phyloP scores from a whole-genome alignment of 2,888 invertebrate species.

The Sphaeridia pumilis region DNA sequence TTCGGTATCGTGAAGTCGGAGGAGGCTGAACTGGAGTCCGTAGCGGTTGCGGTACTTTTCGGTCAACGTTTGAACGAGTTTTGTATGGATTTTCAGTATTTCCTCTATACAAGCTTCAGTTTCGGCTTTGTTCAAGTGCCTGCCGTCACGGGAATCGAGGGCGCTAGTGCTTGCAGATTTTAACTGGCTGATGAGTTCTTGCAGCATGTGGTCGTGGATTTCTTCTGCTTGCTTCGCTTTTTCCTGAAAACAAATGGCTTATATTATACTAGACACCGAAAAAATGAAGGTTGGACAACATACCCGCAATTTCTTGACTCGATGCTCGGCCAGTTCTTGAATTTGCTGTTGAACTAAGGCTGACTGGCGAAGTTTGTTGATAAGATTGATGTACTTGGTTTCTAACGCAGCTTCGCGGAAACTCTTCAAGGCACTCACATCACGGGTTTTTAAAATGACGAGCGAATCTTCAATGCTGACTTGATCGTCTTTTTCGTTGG shows the following conservation, averaged over 20 bases:
- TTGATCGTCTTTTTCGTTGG: too few relatives aligned
- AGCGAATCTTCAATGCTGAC: too few relatives aligned
- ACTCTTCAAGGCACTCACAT: too few relatives aligned
- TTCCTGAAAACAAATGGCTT: too few relatives aligned
- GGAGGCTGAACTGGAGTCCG: conserved; percentile 15
- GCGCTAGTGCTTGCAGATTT: conserved; percentile 12
- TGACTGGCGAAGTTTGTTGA: too few relatives aligned
- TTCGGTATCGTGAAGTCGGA: conserved; percentile 17
- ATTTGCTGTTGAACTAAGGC: too few relatives aligned
- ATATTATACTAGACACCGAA: too few relatives aligned
- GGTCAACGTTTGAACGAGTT: conserved; percentile 12
- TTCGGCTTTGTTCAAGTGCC: conserved; percentile 7
- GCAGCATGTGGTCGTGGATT: conserved; percentile 8
- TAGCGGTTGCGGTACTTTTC: conserved; percentile 17
- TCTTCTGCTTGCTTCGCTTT: conserved; percentile 11
- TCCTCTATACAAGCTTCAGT: conserved; percentile 19
- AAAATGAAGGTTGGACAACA: too few relatives aligned
- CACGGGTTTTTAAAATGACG: too few relatives aligned
- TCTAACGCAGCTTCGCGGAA: conserved; percentile 12
- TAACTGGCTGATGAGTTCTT: conserved; percentile 10
- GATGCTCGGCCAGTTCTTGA: too few relatives aligned
- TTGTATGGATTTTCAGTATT: conserved; percentile 14
- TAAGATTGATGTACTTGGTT: conserved; percentile 8
- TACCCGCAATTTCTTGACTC: too few relatives aligned
- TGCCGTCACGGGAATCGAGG: conserved; percentile 16